Conservation (phyloP, 2,797 vertebrate species). For the Glyptemys insculpta region DNA sequence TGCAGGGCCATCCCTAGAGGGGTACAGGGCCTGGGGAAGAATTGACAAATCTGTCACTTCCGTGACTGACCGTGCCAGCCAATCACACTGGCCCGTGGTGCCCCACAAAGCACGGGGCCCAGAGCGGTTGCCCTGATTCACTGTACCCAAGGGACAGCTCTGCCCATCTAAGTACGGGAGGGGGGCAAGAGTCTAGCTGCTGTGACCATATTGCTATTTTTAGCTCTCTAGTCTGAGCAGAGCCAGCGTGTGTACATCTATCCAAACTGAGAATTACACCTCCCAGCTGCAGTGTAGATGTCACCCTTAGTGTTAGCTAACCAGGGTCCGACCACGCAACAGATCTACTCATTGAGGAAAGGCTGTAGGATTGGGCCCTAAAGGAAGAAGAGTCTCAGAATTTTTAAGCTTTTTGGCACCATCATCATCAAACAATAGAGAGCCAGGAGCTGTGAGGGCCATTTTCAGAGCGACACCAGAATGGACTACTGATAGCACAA, state of each 20-base stretch:
- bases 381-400: not conserved
- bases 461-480: not conserved
- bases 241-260: not conserved
- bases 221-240: not conserved
- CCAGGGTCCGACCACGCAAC: fast-evolving
- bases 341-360: not conserved
- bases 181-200: not conserved
- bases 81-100: too few relatives aligned
- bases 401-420: not conserved
- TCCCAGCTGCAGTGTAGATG: not conserved
- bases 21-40: too few relatives aligned
- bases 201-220: not conserved
- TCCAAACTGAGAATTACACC: not conserved
- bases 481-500: not conserved
- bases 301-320: not conserved
- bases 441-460: not conserved
- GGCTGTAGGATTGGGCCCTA: not conserved
- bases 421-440: not conserved
- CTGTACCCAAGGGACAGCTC: too few relatives aligned
- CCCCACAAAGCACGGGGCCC: too few relatives aligned
- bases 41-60: too few relatives aligned
- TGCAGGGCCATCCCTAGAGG: not conserved
- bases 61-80: too few relatives aligned
- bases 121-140: too few relatives aligned
- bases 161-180: not conserved